Evolutionary conservation across 2,888 invertebrate genomes (phyloP).

Genomic region (Piscicola geometra): DNA sequence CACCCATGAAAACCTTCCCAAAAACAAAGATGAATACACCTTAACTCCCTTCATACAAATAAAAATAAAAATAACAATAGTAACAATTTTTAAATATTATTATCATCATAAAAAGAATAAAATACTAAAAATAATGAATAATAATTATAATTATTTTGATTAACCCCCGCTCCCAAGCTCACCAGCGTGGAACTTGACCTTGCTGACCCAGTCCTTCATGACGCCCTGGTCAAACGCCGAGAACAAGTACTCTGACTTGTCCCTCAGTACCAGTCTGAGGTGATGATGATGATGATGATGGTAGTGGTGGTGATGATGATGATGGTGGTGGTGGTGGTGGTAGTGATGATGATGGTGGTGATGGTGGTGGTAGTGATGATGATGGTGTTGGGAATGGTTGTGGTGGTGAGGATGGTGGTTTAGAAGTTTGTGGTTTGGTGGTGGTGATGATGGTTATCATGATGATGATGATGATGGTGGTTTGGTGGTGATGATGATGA

Average conservation of each 20-base stretch:
- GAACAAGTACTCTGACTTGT: slow-evolving; percentile 89
- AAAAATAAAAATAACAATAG: not conserved
- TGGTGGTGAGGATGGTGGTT: too few species aligned
- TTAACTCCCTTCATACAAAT: not conserved
- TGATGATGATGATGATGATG: not conserved
- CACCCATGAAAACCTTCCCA: not conserved
- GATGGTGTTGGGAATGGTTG: too few species aligned
- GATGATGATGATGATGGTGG: too few species aligned
- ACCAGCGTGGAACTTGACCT: slow-evolving; percentile 83
- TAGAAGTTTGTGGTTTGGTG: too few species aligned
- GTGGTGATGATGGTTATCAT: too few species aligned
- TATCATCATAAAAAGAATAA: not conserved
- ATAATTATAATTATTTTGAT: not conserved
- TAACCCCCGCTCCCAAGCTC: slow-evolving; percentile 36
- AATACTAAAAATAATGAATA: not conserved
- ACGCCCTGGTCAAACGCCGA: slow-evolving; percentile 69
- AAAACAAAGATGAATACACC: not conserved
- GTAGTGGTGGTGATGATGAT: not conserved
- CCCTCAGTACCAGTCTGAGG: slow-evolving; percentile 66
- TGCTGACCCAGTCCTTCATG: slow-evolving; percentile 84
- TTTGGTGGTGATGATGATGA: too few species aligned
- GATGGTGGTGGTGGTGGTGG: not conserved
- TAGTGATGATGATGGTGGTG: slow-evolving; percentile 17
- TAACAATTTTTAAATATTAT: not conserved
- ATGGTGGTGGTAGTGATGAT: not conserved